phyloP scores from a whole-genome alignment of 1,140 invertebrate species.

The Lamellibrachia luymesi region DNA sequence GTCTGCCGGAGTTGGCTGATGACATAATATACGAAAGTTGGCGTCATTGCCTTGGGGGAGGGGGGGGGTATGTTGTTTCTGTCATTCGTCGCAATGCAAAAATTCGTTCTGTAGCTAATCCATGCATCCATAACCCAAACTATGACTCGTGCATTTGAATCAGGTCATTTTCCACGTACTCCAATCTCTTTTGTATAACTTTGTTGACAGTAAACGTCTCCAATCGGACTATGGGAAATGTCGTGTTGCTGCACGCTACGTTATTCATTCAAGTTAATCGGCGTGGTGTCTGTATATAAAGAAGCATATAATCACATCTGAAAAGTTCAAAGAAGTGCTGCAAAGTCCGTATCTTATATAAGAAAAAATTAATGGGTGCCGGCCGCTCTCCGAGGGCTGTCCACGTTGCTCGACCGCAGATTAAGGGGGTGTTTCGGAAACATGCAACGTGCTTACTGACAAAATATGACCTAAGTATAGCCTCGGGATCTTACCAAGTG shows the following conservation, averaged over 20 bases:
- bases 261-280: not conserved
- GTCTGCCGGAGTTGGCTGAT: not conserved
- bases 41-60: not conserved
- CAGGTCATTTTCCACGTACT: not conserved
- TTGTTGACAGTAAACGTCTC: not conserved
- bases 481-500: not conserved
- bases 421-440: not conserved
- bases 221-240: not conserved
- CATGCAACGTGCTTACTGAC: not conserved
- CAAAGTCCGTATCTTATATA: not conserved
- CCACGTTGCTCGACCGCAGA: too few species aligned
- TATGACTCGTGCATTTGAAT: not conserved
- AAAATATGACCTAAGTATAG: not conserved
- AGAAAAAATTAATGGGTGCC: not conserved
- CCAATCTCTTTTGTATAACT: not conserved
- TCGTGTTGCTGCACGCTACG: not conserved
- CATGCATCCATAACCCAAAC: not conserved
- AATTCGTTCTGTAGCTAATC: not conserved
- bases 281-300: not conserved
- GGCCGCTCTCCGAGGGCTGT: too few species aligned
- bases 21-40: not conserved
- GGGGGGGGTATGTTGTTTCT: not conserved
- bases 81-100: not conserved
- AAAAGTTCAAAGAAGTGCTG: not conserved
- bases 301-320: not conserved